Evolutionary conservation across 2,113 vertebrate species (phyloP).

Genomic region (Platycercus adscitus): DNA sequence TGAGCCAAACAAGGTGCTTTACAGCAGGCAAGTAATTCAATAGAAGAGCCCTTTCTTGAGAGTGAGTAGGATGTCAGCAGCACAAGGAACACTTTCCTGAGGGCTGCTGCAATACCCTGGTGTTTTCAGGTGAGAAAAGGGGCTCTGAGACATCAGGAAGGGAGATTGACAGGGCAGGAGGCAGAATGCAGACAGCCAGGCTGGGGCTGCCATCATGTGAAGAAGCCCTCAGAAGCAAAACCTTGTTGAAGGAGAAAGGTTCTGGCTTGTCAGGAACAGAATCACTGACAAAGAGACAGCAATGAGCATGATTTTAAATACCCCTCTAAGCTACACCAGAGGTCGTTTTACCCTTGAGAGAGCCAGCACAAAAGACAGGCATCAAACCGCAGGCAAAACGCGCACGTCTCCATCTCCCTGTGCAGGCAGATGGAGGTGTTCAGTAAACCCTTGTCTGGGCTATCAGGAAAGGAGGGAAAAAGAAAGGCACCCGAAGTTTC

Average conservation of each 20-base stretch:
- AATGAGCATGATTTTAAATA: conserved; percentile 72
- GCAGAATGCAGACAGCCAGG: background rate
- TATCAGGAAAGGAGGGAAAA: background rate
- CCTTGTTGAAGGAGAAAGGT: conserved; percentile 31
- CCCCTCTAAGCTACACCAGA: conserved; percentile 42
- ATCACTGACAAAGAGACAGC: conserved; percentile 53
- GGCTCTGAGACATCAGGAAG: background rate
- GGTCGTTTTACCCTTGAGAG: conserved; percentile 49
- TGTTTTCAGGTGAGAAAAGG: background rate
- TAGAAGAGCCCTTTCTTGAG: background rate
- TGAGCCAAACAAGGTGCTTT: background rate
- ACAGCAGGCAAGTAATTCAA: background rate
- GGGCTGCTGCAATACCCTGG: background rate
- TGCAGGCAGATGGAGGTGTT: conserved; percentile 58
- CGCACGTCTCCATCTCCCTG: conserved; percentile 24
- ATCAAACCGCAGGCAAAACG: conserved; percentile 51
- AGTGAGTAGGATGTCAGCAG: background rate
- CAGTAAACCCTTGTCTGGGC: conserved; percentile 42
- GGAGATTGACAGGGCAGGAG: background rate
- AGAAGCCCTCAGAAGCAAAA: conserved; percentile 26
- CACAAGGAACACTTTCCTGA: background rate
- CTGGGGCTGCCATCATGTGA: background rate
- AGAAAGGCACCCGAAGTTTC: conserved; percentile 66
- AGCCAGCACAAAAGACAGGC: conserved; percentile 38
- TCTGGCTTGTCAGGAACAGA: conserved; percentile 47